Evolutionary conservation across 2,113 vertebrate genomes (phyloP).

Genomic region (Gnathonemus longibarbis): DNA sequence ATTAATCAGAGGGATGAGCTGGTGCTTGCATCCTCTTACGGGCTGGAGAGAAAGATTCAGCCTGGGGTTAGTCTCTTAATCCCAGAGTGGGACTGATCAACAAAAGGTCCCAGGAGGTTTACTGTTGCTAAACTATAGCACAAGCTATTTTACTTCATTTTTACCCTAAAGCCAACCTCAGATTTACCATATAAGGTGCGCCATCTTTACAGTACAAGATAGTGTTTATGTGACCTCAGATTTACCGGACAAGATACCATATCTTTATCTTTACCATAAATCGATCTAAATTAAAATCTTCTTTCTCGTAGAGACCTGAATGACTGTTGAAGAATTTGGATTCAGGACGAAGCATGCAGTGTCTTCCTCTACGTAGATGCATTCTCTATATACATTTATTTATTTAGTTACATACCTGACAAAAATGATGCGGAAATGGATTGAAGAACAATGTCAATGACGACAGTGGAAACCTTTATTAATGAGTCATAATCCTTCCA

Average conservation of each 20-base stretch:
- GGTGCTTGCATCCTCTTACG: not conserved
- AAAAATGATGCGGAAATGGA: not conserved
- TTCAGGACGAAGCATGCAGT: not conserved
- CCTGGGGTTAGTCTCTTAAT: not conserved
- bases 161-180: not conserved
- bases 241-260: not conserved
- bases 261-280: not conserved
- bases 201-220: not conserved
- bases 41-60: not conserved
- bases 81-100: not conserved
- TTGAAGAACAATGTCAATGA: not conserved
- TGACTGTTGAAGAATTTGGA: not conserved
- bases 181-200: not conserved
- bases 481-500: not conserved
- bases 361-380: not conserved
- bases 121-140: not conserved
- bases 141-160: not conserved
- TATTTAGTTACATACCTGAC: not conserved
- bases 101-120: not conserved
- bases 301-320: not conserved
- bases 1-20: not conserved
- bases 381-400: not conserved
- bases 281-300: not conserved
- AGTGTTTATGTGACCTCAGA: not conserved
- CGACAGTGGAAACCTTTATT: not conserved